Evolutionary conservation across 2,888 invertebrate genomes (phyloP).

Genomic region (Acleris laterana): DNA sequence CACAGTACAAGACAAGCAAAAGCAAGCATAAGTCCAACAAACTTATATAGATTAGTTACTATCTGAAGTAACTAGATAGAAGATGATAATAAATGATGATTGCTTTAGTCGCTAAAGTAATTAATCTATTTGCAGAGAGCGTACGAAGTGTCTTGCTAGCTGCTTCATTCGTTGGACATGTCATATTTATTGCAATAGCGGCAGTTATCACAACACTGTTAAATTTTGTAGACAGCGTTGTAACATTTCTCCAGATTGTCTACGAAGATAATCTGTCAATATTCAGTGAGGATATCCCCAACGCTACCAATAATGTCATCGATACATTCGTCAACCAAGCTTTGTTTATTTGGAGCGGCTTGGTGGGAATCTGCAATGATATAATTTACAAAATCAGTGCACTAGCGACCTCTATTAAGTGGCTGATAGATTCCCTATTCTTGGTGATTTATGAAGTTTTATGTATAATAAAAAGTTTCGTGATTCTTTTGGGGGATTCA

Average conservation of each 20-base stretch:
- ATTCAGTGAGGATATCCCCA: slow-evolving; percentile 72
- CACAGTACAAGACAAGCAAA: too few species aligned
- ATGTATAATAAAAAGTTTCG: slow-evolving; percentile 55
- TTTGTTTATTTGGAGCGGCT: slow-evolving; percentile 48
- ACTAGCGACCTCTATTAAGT: slow-evolving; percentile 47
- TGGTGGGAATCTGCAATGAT: slow-evolving; percentile 47
- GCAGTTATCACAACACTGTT: slow-evolving; percentile 52
- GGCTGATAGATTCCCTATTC: slow-evolving; percentile 50
- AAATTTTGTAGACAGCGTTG: slow-evolving; percentile 50
- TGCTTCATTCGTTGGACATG: slow-evolving; percentile 66
- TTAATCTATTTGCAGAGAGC: slow-evolving; percentile 60
- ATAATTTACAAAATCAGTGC: slow-evolving; percentile 48
- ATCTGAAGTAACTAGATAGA: slow-evolving; percentile 15
- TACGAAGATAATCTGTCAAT: slow-evolving; percentile 73
- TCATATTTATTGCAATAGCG: slow-evolving; percentile 61
- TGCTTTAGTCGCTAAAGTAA: slow-evolving; percentile 63
- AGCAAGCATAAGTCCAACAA: neutral
- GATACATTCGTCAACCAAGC: slow-evolving; percentile 47
- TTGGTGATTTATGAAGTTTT: slow-evolving; percentile 59
- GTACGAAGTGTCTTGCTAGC: slow-evolving; percentile 59
- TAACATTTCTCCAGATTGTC: slow-evolving; percentile 67
- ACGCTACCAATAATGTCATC: slow-evolving; percentile 49
- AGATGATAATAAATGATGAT: slow-evolving; percentile 64
- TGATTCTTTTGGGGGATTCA: slow-evolving; percentile 68
- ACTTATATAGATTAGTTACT: neutral